Evolutionary conservation across 2,888 invertebrate genomes (phyloP).

Genomic region (Cosmia pyralina): DNA sequence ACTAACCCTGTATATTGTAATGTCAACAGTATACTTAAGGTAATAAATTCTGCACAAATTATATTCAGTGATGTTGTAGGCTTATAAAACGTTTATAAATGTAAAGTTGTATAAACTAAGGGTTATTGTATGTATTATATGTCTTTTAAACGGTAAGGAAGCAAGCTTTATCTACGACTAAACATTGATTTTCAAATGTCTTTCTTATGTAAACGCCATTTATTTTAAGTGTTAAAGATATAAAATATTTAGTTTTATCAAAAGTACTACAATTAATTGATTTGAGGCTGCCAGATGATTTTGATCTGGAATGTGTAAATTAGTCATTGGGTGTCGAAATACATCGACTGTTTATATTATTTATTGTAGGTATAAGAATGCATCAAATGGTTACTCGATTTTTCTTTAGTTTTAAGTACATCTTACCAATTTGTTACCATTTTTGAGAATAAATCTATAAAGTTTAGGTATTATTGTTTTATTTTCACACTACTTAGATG

Average conservation of each 20-base stretch:
- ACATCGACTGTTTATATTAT: conserved; percentile 78
- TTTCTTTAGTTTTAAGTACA: conserved; percentile 67
- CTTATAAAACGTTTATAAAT: conserved; percentile 35
- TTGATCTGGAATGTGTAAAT: conserved; percentile 52
- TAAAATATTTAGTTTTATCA: conserved; percentile 44
- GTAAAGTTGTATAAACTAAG: conserved; percentile 20
- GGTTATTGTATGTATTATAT: conserved; percentile 31
- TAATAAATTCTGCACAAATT: too few species aligned
- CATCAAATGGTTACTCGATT: conserved; percentile 61
- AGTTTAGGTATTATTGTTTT: neutral
- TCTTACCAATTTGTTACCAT: conserved; percentile 78
- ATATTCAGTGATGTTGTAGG: neutral
- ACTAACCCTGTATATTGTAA: too few species aligned
- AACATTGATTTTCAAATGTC: conserved; percentile 34
- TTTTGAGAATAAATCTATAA: conserved; percentile 68
- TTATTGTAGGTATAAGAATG: conserved; percentile 79
- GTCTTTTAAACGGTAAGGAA: conserved; percentile 34
- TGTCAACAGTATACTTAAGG: too few species aligned
- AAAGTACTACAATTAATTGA: conserved; percentile 50
- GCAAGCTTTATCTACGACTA: conserved; percentile 41
- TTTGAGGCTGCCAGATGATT: conserved; percentile 60
- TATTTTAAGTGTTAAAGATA: conserved; percentile 62
- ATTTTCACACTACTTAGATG: neutral
- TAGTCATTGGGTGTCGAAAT: conserved; percentile 66
- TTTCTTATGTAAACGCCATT: conserved; percentile 61